Evolutionary conservation across 1,140 invertebrate genomes (phyloP), one percentile per base, ranked within the genome.

Genomic region (Microplitis demolitor): DNA sequence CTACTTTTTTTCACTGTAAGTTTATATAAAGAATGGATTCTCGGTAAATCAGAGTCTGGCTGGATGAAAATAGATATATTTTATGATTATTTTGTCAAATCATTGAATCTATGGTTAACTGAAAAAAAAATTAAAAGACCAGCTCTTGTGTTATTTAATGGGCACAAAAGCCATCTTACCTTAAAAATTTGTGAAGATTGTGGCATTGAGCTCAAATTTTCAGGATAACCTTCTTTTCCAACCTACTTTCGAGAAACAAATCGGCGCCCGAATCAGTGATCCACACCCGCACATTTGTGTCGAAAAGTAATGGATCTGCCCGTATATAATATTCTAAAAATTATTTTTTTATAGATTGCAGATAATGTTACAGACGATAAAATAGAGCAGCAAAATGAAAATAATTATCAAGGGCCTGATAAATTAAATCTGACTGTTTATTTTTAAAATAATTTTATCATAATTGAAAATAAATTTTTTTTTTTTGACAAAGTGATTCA

Each of bases 361-460:
- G 89, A 89, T 69, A 89, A 88, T 39, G 87, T 89, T 73, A 88
- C 89, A 45, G 87, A 88, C 69, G 86, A 87, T 2, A 88, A 89
- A 70, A 78, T 87, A 70, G 82, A 87, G 74, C 39, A 75, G 9
- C 78, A 78, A 37, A 82, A 84, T 56, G 88, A 89, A 16, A 61
- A 71, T 6, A 66, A 34, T 24, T 60, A 54, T 61, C 69, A 34
- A 39, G 69, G 51, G 6, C 69, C 69, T 53, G 69, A 71, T 74
- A 86, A 88, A 72, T 87, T 89, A 39, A 90, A 90, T 76, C 85
- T 90, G 14, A 90, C 89, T 4, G 89, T 90, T 9, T 90, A 66
- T 66, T 51, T 66, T 51, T 66, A 33, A 53, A 31, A 31, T 11
- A 9, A 53, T 35, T 51, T 66, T 31, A 11, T 51, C 0, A 33